A percentile compares a stretch with the other conserved stretches of the same genome.
phyloP scores from a whole-genome alignment of 2,888 invertebrate species.

The Metalampra italica region DNA sequence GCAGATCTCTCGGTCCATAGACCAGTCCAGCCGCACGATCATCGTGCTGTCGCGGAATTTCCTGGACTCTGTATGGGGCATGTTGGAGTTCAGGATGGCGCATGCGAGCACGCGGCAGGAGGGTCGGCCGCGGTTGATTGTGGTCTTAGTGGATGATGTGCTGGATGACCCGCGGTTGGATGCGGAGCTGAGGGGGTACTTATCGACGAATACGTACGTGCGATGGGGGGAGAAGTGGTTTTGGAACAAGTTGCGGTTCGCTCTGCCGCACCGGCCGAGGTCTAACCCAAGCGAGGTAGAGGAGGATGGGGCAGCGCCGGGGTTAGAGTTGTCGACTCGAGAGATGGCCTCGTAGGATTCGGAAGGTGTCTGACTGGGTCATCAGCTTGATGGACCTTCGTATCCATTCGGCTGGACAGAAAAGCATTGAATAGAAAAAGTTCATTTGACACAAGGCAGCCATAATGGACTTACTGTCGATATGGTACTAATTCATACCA shows the following conservation, averaged over 20 bases:
- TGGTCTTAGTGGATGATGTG: conserved; percentile 82
- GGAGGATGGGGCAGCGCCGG: no score
- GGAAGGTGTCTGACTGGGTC: no score
- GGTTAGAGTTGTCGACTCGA: no score
- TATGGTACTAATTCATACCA: no score
- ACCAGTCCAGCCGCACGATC: conserved; percentile 70
- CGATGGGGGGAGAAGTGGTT: conserved; percentile 90
- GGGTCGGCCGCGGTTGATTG: conserved; percentile 83
- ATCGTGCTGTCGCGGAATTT: conserved; percentile 28
- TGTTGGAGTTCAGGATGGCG: conserved; percentile 81
- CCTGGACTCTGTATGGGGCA: conserved; percentile 76
- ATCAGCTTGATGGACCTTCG: no score
- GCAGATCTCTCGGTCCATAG: conserved; percentile 84
- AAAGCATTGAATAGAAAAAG: no score
- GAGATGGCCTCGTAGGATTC: no score
- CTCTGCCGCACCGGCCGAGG: no score
- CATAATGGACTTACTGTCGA: no score
- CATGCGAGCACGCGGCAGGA: conserved; percentile 43
- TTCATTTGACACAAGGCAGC: no score
- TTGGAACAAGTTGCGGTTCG: conserved; percentile 86
- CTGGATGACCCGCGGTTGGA: conserved; percentile 53
- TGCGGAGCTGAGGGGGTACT: conserved; percentile 70
- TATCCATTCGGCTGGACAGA: no score
- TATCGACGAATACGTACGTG: conserved; percentile 86
- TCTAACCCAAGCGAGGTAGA: no score